Conservation (phyloP, 2,888 invertebrate species). For the Melangyna quadrimaculata region DNA sequence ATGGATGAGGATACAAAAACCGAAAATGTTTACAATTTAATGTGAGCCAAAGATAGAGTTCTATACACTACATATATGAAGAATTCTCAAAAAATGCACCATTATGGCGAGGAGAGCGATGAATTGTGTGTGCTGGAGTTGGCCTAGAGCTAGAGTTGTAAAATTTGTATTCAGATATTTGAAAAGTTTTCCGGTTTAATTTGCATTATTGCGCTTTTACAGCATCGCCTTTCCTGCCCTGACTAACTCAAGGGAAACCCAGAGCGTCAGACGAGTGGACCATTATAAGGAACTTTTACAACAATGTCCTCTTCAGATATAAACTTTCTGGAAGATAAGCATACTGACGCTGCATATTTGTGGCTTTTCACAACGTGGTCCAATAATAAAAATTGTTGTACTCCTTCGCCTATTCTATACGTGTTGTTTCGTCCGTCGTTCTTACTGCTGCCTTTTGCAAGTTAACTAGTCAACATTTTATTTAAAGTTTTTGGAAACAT, state of each 20-base stretch:
- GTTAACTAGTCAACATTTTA: conserved; percentile 52
- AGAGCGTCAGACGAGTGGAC: conserved; percentile 24
- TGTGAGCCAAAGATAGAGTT: neutral
- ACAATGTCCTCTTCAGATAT: conserved; percentile 57
- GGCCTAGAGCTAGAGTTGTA: conserved; percentile 40
- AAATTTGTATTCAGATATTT: conserved; percentile 62
- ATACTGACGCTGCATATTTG: conserved; percentile 64
- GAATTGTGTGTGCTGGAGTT: neutral
- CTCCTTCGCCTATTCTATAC: neutral
- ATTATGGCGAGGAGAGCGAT: neutral
- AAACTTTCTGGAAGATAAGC: conserved; percentile 58
- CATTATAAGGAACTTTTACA: conserved; percentile 58
- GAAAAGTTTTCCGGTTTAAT: conserved; percentile 68
- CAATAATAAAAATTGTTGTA: conserved; percentile 46
- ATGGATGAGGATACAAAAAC: conserved; percentile 38
- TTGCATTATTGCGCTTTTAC: conserved; percentile 56
- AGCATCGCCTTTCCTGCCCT: neutral
- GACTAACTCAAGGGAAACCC: conserved; percentile 18
- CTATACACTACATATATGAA: neutral
- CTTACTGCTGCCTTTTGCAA: conserved; percentile 13
- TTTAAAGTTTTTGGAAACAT: conserved; percentile 51
- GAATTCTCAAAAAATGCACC: conserved; percentile 52
- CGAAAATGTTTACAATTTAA: conserved; percentile 1
- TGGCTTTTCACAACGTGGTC: conserved; percentile 27
- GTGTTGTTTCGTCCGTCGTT: neutral